Evolutionary conservation across 2,113 vertebrate genomes (phyloP).

Genomic region (Polyodon spathula): DNA sequence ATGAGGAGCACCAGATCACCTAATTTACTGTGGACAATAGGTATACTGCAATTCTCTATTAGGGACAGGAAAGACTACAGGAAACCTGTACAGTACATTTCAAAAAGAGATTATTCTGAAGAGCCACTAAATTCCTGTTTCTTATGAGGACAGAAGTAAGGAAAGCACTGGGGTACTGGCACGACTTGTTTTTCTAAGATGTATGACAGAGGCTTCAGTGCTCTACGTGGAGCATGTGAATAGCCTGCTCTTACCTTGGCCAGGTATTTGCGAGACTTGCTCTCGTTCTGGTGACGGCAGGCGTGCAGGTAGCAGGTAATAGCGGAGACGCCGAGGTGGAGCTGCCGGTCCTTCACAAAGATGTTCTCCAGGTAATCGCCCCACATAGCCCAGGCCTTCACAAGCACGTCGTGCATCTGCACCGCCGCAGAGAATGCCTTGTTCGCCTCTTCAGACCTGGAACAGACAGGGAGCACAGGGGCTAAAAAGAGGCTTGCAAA

Average conservation of each 20-base stretch:
- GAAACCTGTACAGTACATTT: no score
- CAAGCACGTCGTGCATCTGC: slow-evolving; percentile 92
- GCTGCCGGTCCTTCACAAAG: slow-evolving; percentile 91
- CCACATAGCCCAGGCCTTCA: slow-evolving; percentile 99
- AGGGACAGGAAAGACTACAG: no score
- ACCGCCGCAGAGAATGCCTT: slow-evolving; percentile 94
- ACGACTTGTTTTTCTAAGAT: background rate
- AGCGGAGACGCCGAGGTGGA: slow-evolving; percentile 83
- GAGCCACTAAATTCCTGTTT: no score
- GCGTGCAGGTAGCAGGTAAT: slow-evolving; percentile 96
- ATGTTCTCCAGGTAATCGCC: slow-evolving; percentile 94
- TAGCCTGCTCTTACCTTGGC: slow-evolving; percentile 68
- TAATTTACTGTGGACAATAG: no score
- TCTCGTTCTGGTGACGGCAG: slow-evolving; percentile 94
- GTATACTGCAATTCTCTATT: no score
- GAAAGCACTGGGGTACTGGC: background rate
- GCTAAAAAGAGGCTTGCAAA: no score
- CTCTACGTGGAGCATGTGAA: no score
- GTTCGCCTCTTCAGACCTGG: slow-evolving; percentile 91
- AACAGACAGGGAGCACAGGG: background rate
- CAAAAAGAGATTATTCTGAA: no score
- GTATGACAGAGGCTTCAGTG: background rate
- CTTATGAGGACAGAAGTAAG: no score
- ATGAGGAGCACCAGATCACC: no score
- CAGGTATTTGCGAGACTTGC: slow-evolving; percentile 93